Base-by-base conservation (phyloP, 1,140 invertebrate genomes). In the Hormaphis cornu region DNA sequence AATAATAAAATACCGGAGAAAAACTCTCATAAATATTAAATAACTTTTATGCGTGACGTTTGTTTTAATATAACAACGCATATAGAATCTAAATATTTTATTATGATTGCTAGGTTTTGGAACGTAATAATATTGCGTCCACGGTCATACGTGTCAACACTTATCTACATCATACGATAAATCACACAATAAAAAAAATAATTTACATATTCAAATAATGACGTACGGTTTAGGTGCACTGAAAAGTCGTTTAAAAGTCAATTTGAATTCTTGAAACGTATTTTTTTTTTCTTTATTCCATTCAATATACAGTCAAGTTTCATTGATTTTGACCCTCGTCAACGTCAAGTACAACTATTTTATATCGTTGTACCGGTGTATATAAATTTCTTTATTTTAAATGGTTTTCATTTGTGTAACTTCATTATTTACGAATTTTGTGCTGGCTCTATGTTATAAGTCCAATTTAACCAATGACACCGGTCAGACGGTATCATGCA, bases 1-100 rank as follows among this genome's bases (percentile, higher is more conserved):
- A n/a, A n/a, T n/a, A n/a, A n/a, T n/a, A n/a, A n/a, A 16, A 12
- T 26, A 50, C 24, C 10, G 14, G 46, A 50, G 20, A 12, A 50
- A 50, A 50, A 50, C 16, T 35, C 53, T 35, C 53, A 56, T 56
- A 35, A 35, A 56, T 35, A 35, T 56, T 56, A 56, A 56, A 56
- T 20, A 33, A 54, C 35, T 22, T 22, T 37, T 37, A 16, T 37
- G 20, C 53, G 8, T 8, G 33, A 22, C 18, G 53, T 22, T n/a
- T 12, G 22, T 35, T 56, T 20, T 35, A 56, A 56, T 35, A 54
- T 20, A 52, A 28, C 9, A 52, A 50, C 16, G 28, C 24, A 48
- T 24, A 48, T 16, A n/a, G n/a, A n/a, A n/a, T n/a, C n/a, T n/a
- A n/a, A n/a, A n/a, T n/a, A n/a, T n/a, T n/a, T n/a, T n/a, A n/a